A percentile compares a stretch with the other conserved stretches of the same genome.
Conservation (phyloP, 2,888 invertebrate genomes). For the Hemithea aestivaria region DNA sequence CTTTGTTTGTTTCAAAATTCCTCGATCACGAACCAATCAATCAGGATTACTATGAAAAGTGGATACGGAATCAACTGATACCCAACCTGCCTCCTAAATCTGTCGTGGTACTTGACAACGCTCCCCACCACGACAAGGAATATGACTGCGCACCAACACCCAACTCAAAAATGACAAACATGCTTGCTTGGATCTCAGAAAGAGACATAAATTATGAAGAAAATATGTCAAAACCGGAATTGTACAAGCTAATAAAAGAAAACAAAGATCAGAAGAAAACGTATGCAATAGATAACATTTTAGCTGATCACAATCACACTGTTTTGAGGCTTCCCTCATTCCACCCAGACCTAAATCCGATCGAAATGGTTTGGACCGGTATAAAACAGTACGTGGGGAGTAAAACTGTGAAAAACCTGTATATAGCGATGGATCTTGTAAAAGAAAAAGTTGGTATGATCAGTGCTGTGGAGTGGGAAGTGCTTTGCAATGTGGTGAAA, state of each 20-base stretch:
- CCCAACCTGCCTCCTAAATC: conserved; percentile 33
- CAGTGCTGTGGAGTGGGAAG: conserved; percentile 22
- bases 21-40: conserved; percentile 39
- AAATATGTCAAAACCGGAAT: conserved; percentile 9
- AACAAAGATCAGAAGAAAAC: conserved; percentile 8
- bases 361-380: conserved; percentile 15
- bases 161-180: conserved; percentile 25
- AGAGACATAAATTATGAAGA: conserved; percentile 23
- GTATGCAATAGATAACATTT: conserved; percentile 14
- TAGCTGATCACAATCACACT: conserved; percentile 13
- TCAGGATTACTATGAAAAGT: conserved; percentile 30
- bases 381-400: conserved; percentile 2
- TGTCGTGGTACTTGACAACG: conserved; percentile 28
- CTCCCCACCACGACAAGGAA: conserved; percentile 32
- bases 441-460: conserved; percentile 23
- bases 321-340: conserved; percentile 15
- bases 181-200: conserved; percentile 27
- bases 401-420: neutral
- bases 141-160: conserved; percentile 22
- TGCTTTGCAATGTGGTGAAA: conserved; percentile 21
- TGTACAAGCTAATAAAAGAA: conserved; percentile 9
- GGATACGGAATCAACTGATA: conserved; percentile 30
- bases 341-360: conserved; percentile 5
- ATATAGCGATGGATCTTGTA: conserved; percentile 16
- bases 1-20: conserved; percentile 19